Conservation (phyloP, 2,113 vertebrate genomes). For the Elgaria multicarinata region DNA sequence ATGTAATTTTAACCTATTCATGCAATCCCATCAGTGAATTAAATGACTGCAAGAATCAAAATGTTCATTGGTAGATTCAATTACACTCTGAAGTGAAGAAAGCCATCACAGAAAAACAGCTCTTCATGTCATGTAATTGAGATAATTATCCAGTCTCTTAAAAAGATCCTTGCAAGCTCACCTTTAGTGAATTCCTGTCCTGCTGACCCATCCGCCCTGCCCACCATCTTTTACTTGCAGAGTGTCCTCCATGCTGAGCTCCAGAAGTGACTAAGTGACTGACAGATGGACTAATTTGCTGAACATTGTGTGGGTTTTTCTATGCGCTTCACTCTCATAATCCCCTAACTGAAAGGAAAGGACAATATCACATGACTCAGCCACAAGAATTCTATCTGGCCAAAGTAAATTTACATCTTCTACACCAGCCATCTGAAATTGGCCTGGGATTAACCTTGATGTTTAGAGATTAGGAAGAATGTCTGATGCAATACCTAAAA, state of each 20-base stretch:
- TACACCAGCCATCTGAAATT: conserved; percentile 43
- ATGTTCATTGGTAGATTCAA: not conserved
- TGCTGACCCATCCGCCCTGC: conserved; percentile 15
- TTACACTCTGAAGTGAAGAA: conserved; percentile 12
- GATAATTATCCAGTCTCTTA: not conserved
- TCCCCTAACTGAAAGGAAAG: conserved; percentile 55
- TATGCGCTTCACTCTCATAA: conserved; percentile 30
- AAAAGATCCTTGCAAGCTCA: conserved; percentile 24
- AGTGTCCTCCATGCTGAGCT: conserved; percentile 15
- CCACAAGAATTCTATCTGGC: conserved; percentile 53
- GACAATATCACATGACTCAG: conserved; percentile 56
- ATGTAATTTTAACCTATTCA: conserved; percentile 39
- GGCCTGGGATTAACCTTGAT: conserved; percentile 45
- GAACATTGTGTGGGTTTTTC: conserved; percentile 50
- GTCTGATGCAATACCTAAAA: not conserved
- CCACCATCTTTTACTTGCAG: not conserved
- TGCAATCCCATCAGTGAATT: not conserved
- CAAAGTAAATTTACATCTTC: conserved; percentile 52
- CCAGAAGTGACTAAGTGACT: conserved; percentile 36
- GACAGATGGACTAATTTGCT: conserved; percentile 51
- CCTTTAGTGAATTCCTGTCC: not conserved
- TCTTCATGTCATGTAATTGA: not conserved
- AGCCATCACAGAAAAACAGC: not conserved
- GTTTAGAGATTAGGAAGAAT: conserved; percentile 46
- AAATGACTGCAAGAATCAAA: not conserved